Conservation (phyloP, 2,888 invertebrate genomes). For the Candidula unifasciata region DNA sequence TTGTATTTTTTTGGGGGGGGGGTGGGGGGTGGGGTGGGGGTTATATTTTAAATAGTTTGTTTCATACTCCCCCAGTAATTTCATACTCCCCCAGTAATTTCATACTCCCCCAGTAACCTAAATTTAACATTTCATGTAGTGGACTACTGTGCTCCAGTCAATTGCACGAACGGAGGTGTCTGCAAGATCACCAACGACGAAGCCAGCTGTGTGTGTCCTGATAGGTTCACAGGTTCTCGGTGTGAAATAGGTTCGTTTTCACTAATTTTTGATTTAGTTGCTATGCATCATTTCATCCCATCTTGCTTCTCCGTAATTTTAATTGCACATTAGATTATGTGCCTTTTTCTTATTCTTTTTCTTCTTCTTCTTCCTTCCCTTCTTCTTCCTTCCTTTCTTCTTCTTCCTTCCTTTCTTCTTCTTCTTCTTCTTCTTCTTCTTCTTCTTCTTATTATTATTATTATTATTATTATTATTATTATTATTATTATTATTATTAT, state of each 20-base stretch:
- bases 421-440: neutral
- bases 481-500: too few species aligned
- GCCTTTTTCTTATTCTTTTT: neutral
- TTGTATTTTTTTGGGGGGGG: too few species aligned
- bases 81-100: too few species aligned
- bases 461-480: too few species aligned
- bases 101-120: too few species aligned
- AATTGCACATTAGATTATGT: neutral
- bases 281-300: too few species aligned
- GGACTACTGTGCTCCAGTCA: constrained; percentile 7
- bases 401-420: neutral
- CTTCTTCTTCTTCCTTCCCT: too few species aligned
- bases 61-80: too few species aligned
- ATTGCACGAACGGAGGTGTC: constrained; percentile 9
- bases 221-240: constrained; percentile 7
- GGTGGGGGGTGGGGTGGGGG: too few species aligned
- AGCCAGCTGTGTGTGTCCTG: constrained; percentile 7
- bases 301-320: neutral
- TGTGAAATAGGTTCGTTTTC: constrained; percentile 32
- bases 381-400: too few species aligned
- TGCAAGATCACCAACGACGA: neutral
- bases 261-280: neutral
- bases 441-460: too few species aligned
- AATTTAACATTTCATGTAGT: neutral
- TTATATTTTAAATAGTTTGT: too few species aligned